Evolutionary conservation across 2,113 vertebrate species (phyloP), one percentile per base, ranked within the genome.

Genomic region (Nycticorax nycticorax): DNA sequence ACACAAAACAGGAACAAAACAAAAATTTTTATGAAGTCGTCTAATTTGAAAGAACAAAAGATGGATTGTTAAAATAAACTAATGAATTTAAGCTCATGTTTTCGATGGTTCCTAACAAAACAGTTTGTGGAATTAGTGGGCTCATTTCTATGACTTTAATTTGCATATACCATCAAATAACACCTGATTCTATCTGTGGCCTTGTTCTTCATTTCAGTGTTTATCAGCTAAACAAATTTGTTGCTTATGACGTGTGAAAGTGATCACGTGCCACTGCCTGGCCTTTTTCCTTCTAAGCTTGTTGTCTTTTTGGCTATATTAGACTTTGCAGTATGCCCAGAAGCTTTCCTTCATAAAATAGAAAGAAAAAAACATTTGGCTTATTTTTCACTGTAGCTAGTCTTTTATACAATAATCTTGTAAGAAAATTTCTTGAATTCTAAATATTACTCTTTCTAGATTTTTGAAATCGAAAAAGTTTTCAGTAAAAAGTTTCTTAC

Each of bases 401-500:
- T 99, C 99, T 99, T 99, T 99, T 99, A 99, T 99, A 99, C 99
- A 99, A 99, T 99, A 99, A 99, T 99, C 99, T 99, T 99, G 99
- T 99, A 99, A 99, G 99, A 99, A 99, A 99, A 99, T 99, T 99
- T 99, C 99, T 99, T 99, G 99, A 99, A 99, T 99, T 99, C 99
- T 99, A 99, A 99, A 99, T 99, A 99, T 99, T 99, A 99, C 99
- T 99, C 99, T 99, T 99, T 99, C 99, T 99, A 99, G 99, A 99
- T 99, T 99, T 99, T 99, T 99, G 99, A 99, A 99, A 99, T 99
- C 98, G 97, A 99, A 98, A 98, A 99, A 99, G 98, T 99, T 99
- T 99, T 99, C 99, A 99, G 99, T 99, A 99, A 99, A 99, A 99
- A 99, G 98, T 99, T 99, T 99, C 99, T 99, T 99, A 99, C 99